A percentile compares a stretch with the other conserved stretches of the same genome.
phyloP scores from a whole-genome alignment of 2,797 vertebrate species.

The Leptodactylus fallax region DNA sequence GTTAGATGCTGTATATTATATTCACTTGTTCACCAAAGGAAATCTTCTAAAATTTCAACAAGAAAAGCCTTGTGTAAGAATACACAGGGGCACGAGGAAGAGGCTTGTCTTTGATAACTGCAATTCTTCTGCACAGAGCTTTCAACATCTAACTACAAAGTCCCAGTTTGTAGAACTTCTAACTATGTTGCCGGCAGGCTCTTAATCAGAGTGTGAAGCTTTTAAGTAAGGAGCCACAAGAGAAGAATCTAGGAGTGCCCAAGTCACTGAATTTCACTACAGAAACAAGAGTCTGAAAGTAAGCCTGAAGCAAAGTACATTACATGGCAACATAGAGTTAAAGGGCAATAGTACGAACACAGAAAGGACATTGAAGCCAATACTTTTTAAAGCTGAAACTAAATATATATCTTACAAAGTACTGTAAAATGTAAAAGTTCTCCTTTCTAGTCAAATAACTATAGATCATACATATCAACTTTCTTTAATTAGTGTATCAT shows the following conservation, averaged over 20 bases:
- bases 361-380: slow-evolving; percentile 19
- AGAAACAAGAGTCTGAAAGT: slow-evolving; percentile 36
- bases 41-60: slow-evolving; percentile 39
- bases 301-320: slow-evolving; percentile 47
- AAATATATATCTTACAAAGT: slow-evolving; percentile 24
- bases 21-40: slow-evolving; percentile 42
- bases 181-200: slow-evolving; percentile 55
- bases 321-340: slow-evolving; percentile 43
- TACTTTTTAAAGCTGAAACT: slow-evolving; percentile 27
- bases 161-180: slow-evolving; percentile 47
- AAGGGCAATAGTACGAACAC: slow-evolving; percentile 40
- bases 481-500: background rate
- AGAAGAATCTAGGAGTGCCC: slow-evolving; percentile 48
- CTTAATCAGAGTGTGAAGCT: slow-evolving; percentile 55
- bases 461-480: background rate
- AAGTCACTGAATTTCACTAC: slow-evolving; percentile 46
- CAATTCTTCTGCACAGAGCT: slow-evolving; percentile 51
- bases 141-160: slow-evolving; percentile 59
- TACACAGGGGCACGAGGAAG: slow-evolving; percentile 48
- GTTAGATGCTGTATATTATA: slow-evolving; percentile 10
- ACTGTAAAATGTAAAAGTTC: background rate
- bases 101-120: slow-evolving; percentile 53
- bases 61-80: slow-evolving; percentile 52
- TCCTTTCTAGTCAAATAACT: background rate
- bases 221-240: slow-evolving; percentile 55